These are phyloP conservation scores for Callimorpha dominula DNA, from an alignment of 2,888 invertebrate genomes.

Conservation along the genomic window DNA sequence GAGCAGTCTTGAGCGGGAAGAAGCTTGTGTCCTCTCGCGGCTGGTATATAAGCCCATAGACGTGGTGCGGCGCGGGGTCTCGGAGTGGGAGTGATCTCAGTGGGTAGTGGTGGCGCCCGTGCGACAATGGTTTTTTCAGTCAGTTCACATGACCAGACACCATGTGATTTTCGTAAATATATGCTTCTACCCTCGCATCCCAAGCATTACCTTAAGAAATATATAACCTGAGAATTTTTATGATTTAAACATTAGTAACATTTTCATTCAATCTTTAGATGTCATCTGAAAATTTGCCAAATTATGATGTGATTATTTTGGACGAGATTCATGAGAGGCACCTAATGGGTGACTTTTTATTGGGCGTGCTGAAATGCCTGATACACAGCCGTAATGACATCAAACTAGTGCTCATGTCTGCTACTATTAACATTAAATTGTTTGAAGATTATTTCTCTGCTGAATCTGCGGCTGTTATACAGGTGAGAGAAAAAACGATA, in stretches of 20 bases:
- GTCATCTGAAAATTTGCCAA: conserved; percentile 92
- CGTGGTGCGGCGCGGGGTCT: too few relatives aligned
- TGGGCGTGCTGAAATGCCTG: conserved; percentile 97
- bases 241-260: neutral
- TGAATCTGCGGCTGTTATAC: conserved; percentile 93
- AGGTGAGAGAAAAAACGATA: conserved; percentile 80
- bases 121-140: too few relatives aligned
- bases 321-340: conserved; percentile 99
- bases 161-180: too few relatives aligned
- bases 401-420: conserved; percentile 98
- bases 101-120: too few relatives aligned
- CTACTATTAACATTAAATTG: conserved; percentile 98
- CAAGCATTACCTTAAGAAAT: too few relatives aligned
- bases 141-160: too few relatives aligned
- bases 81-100: too few relatives aligned
- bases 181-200: too few relatives aligned
- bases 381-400: conserved; percentile 92
- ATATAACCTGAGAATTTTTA: too few relatives aligned
- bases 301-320: conserved; percentile 97
- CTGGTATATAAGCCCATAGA: too few relatives aligned
- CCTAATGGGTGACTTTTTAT: conserved; percentile 96
- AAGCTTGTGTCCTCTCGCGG: too few relatives aligned
- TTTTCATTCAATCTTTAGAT: conserved; percentile 86
- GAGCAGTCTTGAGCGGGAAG: too few relatives aligned
- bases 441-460: conserved; percentile 95